A percentile compares a stretch with the other conserved stretches of the same genome.
These are phyloP conservation scores for Cremastobaeus sp. DNA, from an alignment of 2,888 invertebrate genomes.

Conservation along the genomic window DNA sequence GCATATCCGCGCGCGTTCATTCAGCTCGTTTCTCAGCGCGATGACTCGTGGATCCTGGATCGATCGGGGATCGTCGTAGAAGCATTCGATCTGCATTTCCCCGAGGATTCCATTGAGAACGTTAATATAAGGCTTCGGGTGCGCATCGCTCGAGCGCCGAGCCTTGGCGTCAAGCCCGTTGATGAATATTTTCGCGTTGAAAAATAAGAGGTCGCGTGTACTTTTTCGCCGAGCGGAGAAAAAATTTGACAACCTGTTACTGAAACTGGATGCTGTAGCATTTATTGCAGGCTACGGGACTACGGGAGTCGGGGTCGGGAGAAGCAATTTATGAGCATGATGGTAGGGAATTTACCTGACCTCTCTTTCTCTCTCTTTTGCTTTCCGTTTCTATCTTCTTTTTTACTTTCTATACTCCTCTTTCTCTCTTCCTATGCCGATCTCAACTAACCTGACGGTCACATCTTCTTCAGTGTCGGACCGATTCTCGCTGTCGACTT, in stretches of 20 bases:
- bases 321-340: constrained; percentile 54
- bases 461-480: constrained; percentile 46
- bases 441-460: constrained; percentile 47
- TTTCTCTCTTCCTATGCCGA: constrained; percentile 42
- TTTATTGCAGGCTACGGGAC: constrained; percentile 43
- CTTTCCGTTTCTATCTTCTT: constrained; percentile 32
- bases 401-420: constrained; percentile 49
- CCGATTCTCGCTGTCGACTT: constrained; percentile 31
- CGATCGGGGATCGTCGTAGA: no score
- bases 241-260: constrained; percentile 53
- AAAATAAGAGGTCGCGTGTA: no score
- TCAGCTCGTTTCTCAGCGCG: no score
- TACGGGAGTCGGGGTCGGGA: no score
- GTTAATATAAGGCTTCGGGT: no score
- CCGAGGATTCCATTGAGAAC: no score
- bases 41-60: no score
- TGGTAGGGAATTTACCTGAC: constrained; percentile 56
- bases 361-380: constrained; percentile 22
- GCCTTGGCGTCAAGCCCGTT: no score
- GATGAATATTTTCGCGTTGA: no score
- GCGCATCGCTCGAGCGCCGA: no score
- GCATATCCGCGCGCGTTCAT: no score
- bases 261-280: constrained; percentile 55
- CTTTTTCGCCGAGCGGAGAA: constrained; percentile 16
- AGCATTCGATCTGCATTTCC: no score